These are phyloP conservation scores for Synodontis membranacea DNA, from an alignment of 2,113 vertebrate genomes.

Conservation along the genomic window DNA sequence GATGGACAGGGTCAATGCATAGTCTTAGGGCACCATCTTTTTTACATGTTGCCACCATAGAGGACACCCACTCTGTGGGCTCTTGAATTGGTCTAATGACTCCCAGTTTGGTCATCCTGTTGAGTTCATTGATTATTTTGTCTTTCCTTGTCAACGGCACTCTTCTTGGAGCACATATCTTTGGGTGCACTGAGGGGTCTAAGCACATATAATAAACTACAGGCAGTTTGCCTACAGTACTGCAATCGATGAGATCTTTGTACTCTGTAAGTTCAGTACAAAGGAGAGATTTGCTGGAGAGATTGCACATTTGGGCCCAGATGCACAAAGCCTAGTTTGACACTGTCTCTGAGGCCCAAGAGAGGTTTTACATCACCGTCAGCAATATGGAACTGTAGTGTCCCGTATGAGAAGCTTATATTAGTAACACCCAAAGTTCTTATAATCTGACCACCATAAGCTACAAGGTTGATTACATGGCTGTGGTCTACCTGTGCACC, in stretches of 20 bases:
- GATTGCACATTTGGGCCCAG: background rate
- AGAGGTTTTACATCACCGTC: slow-evolving; percentile 20
- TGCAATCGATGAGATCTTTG: slow-evolving; percentile 25
- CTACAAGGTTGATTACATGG: too few relatives aligned
- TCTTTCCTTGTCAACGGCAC: too few relatives aligned
- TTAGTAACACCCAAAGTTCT: background rate
- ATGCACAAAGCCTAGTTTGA: too few relatives aligned
- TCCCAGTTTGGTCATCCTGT: too few relatives aligned
- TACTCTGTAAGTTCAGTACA: slow-evolving; percentile 24
- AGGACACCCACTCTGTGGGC: too few relatives aligned
- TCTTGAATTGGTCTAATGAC: too few relatives aligned
- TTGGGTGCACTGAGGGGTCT: background rate
- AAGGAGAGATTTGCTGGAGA: slow-evolving; percentile 16
- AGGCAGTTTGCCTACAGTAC: background rate
- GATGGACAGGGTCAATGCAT: too few relatives aligned
- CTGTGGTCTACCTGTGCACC: too few relatives aligned
- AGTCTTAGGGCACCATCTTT: too few relatives aligned
- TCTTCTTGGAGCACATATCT: too few relatives aligned
- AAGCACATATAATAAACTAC: slow-evolving; percentile 18
- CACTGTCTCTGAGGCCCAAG: background rate
- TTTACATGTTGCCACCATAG: slow-evolving; percentile 32
- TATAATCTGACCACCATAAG: too few relatives aligned
- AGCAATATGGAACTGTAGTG: slow-evolving; percentile 19
- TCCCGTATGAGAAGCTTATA: background rate
- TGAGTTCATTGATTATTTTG: too few relatives aligned